These are phyloP conservation scores for Hipparchia semele DNA, from an alignment of 2,888 invertebrate species.

Conservation along the genomic window DNA sequence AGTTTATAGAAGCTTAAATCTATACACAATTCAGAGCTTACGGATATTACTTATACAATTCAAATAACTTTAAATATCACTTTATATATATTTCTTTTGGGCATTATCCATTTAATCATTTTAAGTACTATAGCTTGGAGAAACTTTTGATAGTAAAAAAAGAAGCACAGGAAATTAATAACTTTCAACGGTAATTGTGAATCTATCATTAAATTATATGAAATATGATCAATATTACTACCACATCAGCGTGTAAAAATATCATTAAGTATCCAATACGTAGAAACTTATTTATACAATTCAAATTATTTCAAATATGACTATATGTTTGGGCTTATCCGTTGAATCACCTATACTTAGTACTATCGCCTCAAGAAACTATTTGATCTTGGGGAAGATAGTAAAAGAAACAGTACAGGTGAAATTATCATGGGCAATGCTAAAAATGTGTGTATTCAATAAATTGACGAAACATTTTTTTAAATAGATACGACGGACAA, in stretches of 20 bases:
- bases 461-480: background rate
- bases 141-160: too few relatives aligned
- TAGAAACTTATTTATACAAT: background rate
- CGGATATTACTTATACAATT: background rate
- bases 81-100: background rate
- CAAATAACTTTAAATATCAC: background rate
- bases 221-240: too few relatives aligned
- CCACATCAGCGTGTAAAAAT: too few relatives aligned
- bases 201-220: too few relatives aligned
- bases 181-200: too few relatives aligned
- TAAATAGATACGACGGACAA: background rate
- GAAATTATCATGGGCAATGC: background rate
- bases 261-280: too few relatives aligned
- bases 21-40: background rate
- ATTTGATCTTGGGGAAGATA: background rate
- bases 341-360: background rate
- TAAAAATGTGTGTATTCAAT: background rate
- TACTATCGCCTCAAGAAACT: slow-evolving; percentile 1
- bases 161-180: too few relatives aligned
- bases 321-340: background rate
- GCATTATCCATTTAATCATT: background rate
- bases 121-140: too few relatives aligned
- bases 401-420: background rate
- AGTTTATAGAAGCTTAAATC: background rate
- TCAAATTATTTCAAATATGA: background rate